A percentile compares a stretch with the other conserved stretches of the same genome.
Evolutionary conservation across 2,113 vertebrate genomes (phyloP).

Genomic region (Prolemur simus): DNA sequence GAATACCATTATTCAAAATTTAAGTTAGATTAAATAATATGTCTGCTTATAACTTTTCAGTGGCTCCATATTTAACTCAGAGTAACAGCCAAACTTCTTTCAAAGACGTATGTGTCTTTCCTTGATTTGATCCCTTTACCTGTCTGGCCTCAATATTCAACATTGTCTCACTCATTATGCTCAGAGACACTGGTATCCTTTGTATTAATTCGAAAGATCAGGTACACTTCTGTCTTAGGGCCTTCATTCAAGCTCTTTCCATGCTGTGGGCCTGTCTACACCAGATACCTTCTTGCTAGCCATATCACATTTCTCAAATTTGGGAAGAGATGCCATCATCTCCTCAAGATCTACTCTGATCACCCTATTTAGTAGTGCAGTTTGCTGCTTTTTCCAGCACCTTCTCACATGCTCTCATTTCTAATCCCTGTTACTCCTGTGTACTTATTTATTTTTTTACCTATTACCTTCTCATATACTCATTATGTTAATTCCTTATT

Average conservation of each 20-base stretch:
- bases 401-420: not conserved
- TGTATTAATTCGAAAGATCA: not conserved
- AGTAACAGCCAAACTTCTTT: not conserved
- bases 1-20: not conserved
- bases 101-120: not conserved
- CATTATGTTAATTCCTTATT: not conserved
- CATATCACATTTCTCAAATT: not conserved
- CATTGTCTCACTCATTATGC: not conserved
- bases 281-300: not conserved
- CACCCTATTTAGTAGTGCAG: not conserved
- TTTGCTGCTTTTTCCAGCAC: not conserved
- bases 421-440: not conserved
- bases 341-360: not conserved
- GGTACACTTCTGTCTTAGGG: not conserved
- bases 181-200: not conserved
- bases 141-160: not conserved
- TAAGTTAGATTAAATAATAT: not conserved
- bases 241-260: not conserved
- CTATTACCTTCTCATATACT: not conserved
- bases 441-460: not conserved
- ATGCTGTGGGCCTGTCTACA: not conserved
- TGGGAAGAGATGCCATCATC: not conserved
- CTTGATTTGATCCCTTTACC: too few species aligned
- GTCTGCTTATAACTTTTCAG: not conserved
- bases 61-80: not conserved